Percentiles rank a stretch among this genome's conserved stretches.
Evolutionary conservation across 2,888 invertebrate species (phyloP).

Genomic region (Heliconius ismenius): DNA sequence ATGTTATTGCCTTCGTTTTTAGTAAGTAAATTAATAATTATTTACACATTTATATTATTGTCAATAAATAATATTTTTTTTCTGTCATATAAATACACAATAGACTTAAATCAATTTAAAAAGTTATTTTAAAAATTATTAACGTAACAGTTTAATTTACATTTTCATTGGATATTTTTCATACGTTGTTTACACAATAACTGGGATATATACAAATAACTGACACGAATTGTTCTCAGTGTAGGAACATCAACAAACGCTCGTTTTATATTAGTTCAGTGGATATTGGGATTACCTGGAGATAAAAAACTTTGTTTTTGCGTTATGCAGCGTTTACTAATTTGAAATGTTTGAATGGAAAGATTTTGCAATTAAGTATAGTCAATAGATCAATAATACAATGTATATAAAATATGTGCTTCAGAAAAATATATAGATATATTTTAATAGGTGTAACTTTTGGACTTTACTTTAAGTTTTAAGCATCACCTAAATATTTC

Average conservation of each 20-base stretch:
- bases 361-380: neutral
- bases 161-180: constrained; percentile 5
- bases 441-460: neutral
- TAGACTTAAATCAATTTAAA: neutral
- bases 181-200: neutral
- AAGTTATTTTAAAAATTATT: neutral
- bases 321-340: neutral
- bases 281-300: constrained; percentile 1
- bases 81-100: neutral
- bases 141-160: neutral
- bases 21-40: constrained; percentile 46
- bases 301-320: neutral
- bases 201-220: neutral
- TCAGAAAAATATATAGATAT: neutral
- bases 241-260: neutral
- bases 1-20: constrained; percentile 58
- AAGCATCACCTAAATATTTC: neutral
- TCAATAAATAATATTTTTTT: no score
- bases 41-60: neutral
- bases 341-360: neutral
- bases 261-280: constrained; percentile 16
- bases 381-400: neutral
- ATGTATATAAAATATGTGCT: neutral
- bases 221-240: constrained; percentile 1
- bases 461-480: neutral